Conservation (phyloP, 2,113 vertebrate species). For the Cairina moschata region DNA sequence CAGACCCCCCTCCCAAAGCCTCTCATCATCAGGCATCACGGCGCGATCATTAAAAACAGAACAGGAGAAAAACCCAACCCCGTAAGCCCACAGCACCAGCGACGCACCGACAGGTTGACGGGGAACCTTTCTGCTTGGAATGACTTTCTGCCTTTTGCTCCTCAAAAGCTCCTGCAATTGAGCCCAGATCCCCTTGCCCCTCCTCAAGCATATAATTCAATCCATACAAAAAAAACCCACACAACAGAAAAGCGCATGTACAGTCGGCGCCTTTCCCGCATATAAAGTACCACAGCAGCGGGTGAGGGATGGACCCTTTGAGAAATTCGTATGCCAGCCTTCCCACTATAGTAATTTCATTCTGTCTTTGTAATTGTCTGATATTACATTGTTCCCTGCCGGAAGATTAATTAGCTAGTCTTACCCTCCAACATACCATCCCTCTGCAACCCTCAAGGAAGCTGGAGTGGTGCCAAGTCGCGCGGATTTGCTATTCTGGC, state of each 20-base stretch:
- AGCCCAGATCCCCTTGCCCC: accelerated
- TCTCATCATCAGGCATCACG: background rate
- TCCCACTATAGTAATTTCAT: constrained; percentile 59
- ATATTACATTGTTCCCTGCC: constrained; percentile 76
- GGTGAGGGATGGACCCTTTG: constrained; percentile 59
- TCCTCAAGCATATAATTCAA: background rate
- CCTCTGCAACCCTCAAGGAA: constrained; percentile 62
- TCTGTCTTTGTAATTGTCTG: constrained; percentile 64
- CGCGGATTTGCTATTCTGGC: constrained; percentile 54
- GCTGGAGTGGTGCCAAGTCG: constrained; percentile 74
- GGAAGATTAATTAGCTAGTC: constrained; percentile 72
- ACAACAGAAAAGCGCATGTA: background rate
- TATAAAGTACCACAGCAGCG: background rate
- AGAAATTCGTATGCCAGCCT: constrained; percentile 64
- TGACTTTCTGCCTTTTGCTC: background rate
- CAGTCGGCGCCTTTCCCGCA: background rate
- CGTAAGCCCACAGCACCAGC: accelerated
- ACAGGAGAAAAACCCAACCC: background rate
- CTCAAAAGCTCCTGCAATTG: background rate
- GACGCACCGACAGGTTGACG: accelerated
- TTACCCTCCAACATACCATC: constrained; percentile 69
- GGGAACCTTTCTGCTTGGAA: background rate
- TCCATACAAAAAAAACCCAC: background rate
- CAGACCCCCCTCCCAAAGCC: background rate
- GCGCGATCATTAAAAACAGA: accelerated